These are phyloP conservation scores for Gulo gulo DNA, from an alignment of 2,113 vertebrate genomes.

Conservation along the genomic window DNA sequence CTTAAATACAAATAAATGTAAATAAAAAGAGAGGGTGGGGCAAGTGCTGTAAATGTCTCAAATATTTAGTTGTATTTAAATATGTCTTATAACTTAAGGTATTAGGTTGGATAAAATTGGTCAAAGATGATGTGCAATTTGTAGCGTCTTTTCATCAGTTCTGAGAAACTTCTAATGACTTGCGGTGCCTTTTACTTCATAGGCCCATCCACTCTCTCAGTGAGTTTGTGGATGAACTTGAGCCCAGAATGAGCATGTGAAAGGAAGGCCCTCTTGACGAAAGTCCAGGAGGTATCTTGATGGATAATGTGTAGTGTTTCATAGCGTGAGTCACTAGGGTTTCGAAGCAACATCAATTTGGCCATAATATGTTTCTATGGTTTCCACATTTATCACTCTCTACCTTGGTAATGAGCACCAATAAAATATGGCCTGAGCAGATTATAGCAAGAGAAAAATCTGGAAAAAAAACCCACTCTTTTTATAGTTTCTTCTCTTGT, in stretches of 20 bases:
- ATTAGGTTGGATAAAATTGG: not conserved
- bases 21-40: not conserved
- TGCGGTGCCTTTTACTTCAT: not conserved
- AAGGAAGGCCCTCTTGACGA: not conserved
- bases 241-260: not conserved
- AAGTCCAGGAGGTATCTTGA: not conserved
- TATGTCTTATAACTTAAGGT: not conserved
- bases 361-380: slow-evolving; percentile 63
- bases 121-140: not conserved
- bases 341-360: slow-evolving; percentile 74
- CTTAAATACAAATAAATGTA: not conserved
- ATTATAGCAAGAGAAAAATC: slow-evolving; percentile 61
- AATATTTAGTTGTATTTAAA: not conserved
- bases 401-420: slow-evolving; percentile 72
- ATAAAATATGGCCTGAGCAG: slow-evolving; percentile 77
- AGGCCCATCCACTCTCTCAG: not conserved
- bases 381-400: slow-evolving; percentile 67
- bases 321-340: not conserved
- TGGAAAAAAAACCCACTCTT: slow-evolving; percentile 44
- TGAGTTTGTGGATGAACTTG: not conserved
- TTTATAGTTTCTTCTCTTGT: slow-evolving; percentile 66
- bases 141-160: not conserved
- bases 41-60: not conserved
- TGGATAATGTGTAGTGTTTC: not conserved
- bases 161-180: not conserved